Conservation (phyloP, 2,888 invertebrate genomes). For the Nomada ferruginata region DNA sequence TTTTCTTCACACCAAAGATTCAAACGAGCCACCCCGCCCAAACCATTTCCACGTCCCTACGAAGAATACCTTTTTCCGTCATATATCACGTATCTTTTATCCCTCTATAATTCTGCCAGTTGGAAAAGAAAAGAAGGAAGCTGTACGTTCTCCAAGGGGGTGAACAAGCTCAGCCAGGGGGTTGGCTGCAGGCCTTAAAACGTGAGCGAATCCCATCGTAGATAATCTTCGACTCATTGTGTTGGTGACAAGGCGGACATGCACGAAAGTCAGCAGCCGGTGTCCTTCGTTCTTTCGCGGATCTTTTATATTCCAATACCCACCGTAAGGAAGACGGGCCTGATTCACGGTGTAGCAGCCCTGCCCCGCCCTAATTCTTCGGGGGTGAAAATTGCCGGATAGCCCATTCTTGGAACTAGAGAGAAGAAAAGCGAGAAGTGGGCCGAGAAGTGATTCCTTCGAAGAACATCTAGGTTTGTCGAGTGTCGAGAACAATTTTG, state of each 20-base stretch:
- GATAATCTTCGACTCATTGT: constrained; percentile 81
- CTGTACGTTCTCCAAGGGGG: constrained; percentile 43
- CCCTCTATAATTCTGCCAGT: constrained; percentile 22
- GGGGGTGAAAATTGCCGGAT: constrained; percentile 42
- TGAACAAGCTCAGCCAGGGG: constrained; percentile 41
- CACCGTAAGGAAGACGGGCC: constrained; percentile 43
- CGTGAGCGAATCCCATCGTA: constrained; percentile 77
- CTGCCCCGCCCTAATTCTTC: constrained; percentile 69
- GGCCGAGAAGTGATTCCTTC: background rate
- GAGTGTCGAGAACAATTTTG: background rate
- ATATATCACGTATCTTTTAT: constrained; percentile 67
- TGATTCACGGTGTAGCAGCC: constrained; percentile 21
- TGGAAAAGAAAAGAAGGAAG: constrained; percentile 18
- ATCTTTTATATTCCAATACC: constrained; percentile 63
- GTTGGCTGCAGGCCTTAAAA: constrained; percentile 65
- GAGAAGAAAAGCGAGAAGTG: background rate
- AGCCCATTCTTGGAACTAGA: background rate
- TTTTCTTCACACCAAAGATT: background rate
- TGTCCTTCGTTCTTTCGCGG: constrained; percentile 45
- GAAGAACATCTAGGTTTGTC: background rate
- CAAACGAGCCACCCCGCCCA: constrained; percentile 22
- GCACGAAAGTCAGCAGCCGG: constrained; percentile 48
- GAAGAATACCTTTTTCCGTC: constrained; percentile 61
- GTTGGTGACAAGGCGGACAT: constrained; percentile 76
- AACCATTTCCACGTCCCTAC: constrained; percentile 51